phyloP scores from a whole-genome alignment of 2,113 vertebrate genomes.

The Saccopteryx bilineata region DNA sequence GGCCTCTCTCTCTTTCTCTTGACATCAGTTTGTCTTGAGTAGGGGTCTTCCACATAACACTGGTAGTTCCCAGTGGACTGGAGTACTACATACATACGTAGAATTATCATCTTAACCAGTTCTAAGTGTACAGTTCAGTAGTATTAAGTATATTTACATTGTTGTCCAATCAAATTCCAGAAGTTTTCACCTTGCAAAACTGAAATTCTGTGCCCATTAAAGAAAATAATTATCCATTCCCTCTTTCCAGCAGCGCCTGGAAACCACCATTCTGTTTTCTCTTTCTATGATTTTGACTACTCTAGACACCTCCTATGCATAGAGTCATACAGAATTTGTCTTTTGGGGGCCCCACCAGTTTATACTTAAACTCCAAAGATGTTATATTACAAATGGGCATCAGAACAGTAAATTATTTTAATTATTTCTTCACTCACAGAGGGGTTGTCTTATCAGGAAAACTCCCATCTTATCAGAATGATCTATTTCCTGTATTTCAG shows the following conservation, averaged over 20 bases:
- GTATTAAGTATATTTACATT: background rate
- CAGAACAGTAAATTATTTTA: slow-evolving; percentile 43
- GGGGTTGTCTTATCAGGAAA: background rate
- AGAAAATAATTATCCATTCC: background rate
- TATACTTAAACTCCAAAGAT: slow-evolving; percentile 34
- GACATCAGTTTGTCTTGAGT: too few species aligned
- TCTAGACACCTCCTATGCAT: background rate
- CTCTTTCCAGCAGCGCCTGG: background rate
- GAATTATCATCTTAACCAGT: background rate
- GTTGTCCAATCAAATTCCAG: background rate
- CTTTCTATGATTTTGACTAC: slow-evolving; percentile 5
- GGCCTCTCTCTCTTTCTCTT: too few species aligned
- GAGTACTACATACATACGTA: background rate
- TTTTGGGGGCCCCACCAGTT: background rate
- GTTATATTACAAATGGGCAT: background rate
- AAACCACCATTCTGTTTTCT: background rate
- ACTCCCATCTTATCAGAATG: slow-evolving; percentile 13
- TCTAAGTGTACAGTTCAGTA: background rate
- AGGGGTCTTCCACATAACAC: too few species aligned
- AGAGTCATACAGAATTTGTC: background rate
- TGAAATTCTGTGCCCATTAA: background rate
- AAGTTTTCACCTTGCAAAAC: slow-evolving; percentile 42
- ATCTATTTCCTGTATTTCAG: slow-evolving; percentile 43
- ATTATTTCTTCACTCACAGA: slow-evolving; percentile 43
- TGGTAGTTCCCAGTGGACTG: too few species aligned